Evolutionary conservation across 2,888 invertebrate species (phyloP), one percentile per base, ranked within the genome.

Genomic region (Epiblema foenella): DNA sequence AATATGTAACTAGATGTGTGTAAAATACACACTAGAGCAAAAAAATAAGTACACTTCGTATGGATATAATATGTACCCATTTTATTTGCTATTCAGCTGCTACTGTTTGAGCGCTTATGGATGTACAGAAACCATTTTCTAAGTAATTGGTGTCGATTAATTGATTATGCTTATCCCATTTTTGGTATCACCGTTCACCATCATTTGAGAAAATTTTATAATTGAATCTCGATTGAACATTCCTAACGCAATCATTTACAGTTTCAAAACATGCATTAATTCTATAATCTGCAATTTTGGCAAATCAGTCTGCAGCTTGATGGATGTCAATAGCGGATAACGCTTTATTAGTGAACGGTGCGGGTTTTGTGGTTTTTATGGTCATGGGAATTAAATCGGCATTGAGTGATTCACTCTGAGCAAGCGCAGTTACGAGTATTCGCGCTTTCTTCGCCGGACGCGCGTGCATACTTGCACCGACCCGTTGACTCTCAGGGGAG

Each of bases 381-480:
- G n/a, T n/a, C 64, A 52, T 64, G 64, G 39, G 54, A 64, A 64
- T 20, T 54, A 39, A 64, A 54, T 64, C 39, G 18, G n/a, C 29
- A 18, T 64, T 37, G 64, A 52, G 15, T 64, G 64, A 64, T 52
- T 64, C 64, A 64, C 52, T 37, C 11, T 29, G 24, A n/a, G 8
- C 24, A 54, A 24, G 63, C 20, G 62, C 49, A 49, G 59, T 49
- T 24, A 33, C 33, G 9, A 8, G 5, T 49, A 64, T 51, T 52
- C 20, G 20, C 20, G 39, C 51, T 63, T 63, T 64, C 63, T 37
- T 52, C 8, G 37, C 39, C 64, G 64, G 64, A 64, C 64, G 64
- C 64, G 39, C 33, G 18, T 9, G 63, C 63, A 63, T 63, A 54
- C 64, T 52, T 64, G 64, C 54, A 64, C n/a, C 64, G 64, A 64